These are phyloP conservation scores for Gymnoscopelus braueri DNA, from an alignment of 2,797 vertebrate genomes.

Conservation along the genomic window DNA sequence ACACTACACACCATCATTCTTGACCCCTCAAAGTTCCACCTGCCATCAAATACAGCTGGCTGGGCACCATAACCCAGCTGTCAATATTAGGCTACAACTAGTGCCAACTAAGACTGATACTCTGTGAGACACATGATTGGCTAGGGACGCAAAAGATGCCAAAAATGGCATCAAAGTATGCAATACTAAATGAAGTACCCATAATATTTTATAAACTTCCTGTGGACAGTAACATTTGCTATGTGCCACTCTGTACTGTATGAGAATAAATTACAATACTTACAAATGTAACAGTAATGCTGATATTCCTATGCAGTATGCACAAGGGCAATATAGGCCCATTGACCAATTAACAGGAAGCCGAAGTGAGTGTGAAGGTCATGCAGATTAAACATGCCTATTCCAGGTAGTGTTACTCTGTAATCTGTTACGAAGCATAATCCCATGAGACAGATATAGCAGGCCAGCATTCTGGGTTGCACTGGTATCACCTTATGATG, in stretches of 20 bases:
- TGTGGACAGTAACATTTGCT: neutral
- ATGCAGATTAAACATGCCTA: slow-evolving; percentile 30
- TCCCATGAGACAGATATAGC: slow-evolving; percentile 24
- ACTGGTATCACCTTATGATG: neutral
- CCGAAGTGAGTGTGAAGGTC: slow-evolving; percentile 24
- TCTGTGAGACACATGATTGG: slow-evolving; percentile 6
- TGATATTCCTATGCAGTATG: too few relatives aligned
- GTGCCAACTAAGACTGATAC: neutral
- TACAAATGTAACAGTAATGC: neutral
- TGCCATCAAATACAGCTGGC: neutral
- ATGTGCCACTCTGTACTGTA: neutral
- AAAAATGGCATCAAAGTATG: slow-evolving; percentile 25
- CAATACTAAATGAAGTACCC: neutral
- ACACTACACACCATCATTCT: neutral
- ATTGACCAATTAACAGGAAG: neutral
- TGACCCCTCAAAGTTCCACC: too few relatives aligned
- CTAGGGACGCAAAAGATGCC: slow-evolving; percentile 31
- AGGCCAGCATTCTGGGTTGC: neutral
- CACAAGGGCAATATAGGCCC: neutral
- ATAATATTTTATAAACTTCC: neutral
- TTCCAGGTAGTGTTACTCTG: slow-evolving; percentile 16
- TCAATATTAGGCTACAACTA: slow-evolving; percentile 29
- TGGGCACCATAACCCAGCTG: slow-evolving; percentile 10
- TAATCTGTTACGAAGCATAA: slow-evolving; percentile 40
- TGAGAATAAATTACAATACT: neutral